Evolutionary conservation across 2,888 invertebrate species (phyloP), one percentile per base, ranked within the genome.

Genomic region (Agapostemon virescens): DNA sequence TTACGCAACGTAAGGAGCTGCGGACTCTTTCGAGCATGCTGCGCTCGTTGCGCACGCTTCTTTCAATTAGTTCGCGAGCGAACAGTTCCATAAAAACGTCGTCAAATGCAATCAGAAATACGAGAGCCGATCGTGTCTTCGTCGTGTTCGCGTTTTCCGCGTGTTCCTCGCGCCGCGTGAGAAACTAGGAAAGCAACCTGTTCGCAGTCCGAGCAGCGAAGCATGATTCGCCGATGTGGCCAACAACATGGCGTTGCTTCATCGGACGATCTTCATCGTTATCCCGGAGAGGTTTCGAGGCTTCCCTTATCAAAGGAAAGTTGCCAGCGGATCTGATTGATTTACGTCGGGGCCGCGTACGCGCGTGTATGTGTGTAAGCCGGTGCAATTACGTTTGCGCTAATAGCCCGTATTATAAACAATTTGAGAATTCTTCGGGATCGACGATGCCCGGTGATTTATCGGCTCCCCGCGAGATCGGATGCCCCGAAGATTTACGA

Each of bases 341-440:
- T 85, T 85, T 85, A 83, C 82, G 66, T 61, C 36, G 11, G 68
- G 68, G 49, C 69, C 30, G n/a, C 2, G 58, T 2, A 15, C 23
- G 26, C 55, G 30, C 13, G 45, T 69, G 70, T 49, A 74, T 33
- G 20, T 20, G 49, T 11, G 49, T 11, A n/a, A 69, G 64, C 69
- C 71, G 49, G 36, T 15, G 76, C 72, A 83, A 85, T 85, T 82
- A 77, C 79, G 36, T 66, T 70, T 58, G 17, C 76, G 70, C 77
- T 85, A 83, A 83, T 83, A 70, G 64, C 72, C 71, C 40, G 63
- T 79, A 85, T 83, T 83, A 82, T 81, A 79, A 85, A 85, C 83
- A 85, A 83, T 85, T 81, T 74, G 42, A 73, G 66, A 36, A 63
- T 69, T 55, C 71, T 64, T 30, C 55, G 17, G 61, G 20, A 20